A percentile compares a stretch with the other conserved stretches of the same genome.
phyloP scores from a whole-genome alignment of 2,888 invertebrate genomes.

The Slavum lentiscoides region DNA sequence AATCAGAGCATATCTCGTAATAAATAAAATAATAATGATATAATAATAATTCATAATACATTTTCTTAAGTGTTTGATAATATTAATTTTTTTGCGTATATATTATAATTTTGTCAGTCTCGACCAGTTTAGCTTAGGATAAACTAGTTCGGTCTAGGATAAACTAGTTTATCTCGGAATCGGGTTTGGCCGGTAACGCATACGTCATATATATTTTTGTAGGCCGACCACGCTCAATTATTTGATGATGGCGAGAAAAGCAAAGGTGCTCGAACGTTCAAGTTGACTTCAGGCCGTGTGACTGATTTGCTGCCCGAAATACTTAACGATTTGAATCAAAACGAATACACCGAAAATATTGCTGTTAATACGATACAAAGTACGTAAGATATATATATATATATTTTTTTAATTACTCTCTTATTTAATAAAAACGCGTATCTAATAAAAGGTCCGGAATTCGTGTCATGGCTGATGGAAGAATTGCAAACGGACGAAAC shows the following conservation, averaged over 20 bases:
- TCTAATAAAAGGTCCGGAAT: constrained; percentile 8
- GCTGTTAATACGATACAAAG: neutral
- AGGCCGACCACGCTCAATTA: constrained; percentile 24
- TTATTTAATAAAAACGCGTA: no score
- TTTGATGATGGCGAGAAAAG: neutral
- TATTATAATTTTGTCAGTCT: no score
- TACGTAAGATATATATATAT: neutral
- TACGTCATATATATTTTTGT: neutral
- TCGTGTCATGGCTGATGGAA: constrained; percentile 26
- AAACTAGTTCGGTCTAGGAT: no score
- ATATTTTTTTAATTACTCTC: neutral
- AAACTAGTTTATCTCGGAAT: no score
- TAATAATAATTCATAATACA: no score
- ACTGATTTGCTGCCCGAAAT: constrained; percentile 20
- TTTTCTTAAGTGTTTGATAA: no score
- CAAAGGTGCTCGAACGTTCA: neutral
- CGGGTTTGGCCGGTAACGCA: no score
- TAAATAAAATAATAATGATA: no score
- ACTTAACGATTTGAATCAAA: constrained; percentile 17
- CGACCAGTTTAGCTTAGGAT: no score
- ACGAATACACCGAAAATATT: neutral
- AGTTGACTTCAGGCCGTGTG: constrained; percentile 12
- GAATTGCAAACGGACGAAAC: neutral
- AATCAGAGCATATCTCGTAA: no score
- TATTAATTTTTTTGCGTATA: no score